phyloP scores from a whole-genome alignment of 2,797 vertebrate species.

The Pristis pectinata region DNA sequence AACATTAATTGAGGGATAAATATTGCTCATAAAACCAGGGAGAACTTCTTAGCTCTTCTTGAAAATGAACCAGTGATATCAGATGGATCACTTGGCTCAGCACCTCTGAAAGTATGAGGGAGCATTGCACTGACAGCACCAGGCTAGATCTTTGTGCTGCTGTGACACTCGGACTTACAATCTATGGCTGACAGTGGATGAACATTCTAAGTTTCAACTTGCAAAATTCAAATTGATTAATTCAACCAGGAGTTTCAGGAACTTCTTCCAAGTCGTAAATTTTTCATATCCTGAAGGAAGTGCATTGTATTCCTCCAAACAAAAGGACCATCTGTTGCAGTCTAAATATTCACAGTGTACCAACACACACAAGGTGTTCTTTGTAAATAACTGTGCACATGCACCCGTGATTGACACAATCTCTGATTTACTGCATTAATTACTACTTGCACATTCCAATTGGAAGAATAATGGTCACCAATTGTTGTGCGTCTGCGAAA shows the following conservation, averaged over 20 bases:
- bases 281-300: neutral
- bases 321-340: neutral
- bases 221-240: neutral
- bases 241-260: neutral
- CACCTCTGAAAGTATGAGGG: too few species aligned
- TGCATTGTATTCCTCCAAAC: neutral
- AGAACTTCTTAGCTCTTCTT: too few species aligned
- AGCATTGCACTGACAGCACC: too few species aligned
- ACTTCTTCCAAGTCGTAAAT: neutral
- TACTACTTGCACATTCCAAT: neutral
- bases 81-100: too few species aligned
- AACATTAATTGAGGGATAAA: too few species aligned
- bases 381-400: neutral
- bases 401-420: neutral
- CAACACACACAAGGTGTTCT: neutral
- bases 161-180: too few species aligned
- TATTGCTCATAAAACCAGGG: too few species aligned
- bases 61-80: too few species aligned
- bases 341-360: neutral
- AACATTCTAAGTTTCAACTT: neutral
- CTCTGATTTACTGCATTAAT: constrained; percentile 8
- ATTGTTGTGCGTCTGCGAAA: neutral
- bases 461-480: neutral
- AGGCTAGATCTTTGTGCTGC: too few species aligned
- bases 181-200: too few species aligned